A percentile compares a stretch with the other conserved stretches of the same genome.
These are phyloP conservation scores for Deilephila elpenor DNA, from an alignment of 2,888 invertebrate genomes.

Conservation along the genomic window DNA sequence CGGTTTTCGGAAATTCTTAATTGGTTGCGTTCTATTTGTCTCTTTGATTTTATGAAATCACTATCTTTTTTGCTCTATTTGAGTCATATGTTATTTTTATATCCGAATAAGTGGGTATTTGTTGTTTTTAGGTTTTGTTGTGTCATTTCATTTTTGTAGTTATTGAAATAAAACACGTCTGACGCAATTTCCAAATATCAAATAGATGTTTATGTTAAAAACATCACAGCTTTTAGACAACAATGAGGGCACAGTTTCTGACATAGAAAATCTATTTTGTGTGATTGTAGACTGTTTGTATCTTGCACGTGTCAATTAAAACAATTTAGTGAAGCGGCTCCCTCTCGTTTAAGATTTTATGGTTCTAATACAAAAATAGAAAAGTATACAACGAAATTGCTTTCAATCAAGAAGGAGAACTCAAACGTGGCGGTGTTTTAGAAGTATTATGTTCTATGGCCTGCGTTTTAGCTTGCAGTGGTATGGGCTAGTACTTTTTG, in stretches of 20 bases:
- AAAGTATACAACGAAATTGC: conserved; percentile 16
- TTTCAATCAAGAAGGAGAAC: conserved; percentile 12
- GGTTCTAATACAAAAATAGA: conserved; percentile 11
- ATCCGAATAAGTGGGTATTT: not conserved
- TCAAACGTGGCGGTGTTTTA: not conserved
- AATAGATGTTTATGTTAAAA: too few species aligned
- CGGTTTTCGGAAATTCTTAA: not conserved
- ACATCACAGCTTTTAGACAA: too few species aligned
- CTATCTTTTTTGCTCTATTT: not conserved
- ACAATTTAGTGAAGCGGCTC: not conserved
- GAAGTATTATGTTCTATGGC: too few species aligned
- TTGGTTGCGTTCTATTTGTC: not conserved
- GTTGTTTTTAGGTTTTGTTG: not conserved
- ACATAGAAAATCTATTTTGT: not conserved
- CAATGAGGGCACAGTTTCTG: too few species aligned
- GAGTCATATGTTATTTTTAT: not conserved
- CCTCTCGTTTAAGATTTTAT: conserved; percentile 9
- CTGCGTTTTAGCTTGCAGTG: too few species aligned
- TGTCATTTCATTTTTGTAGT: too few species aligned
- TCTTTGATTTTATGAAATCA: not conserved
- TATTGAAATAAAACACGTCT: too few species aligned
- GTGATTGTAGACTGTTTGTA: not conserved
- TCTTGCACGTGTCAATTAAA: conserved; percentile 5
- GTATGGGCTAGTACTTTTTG: too few species aligned
- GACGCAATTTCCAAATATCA: too few species aligned